Base-by-base conservation (phyloP, 1,140 invertebrate species). In the Ylistrum balloti region DNA sequence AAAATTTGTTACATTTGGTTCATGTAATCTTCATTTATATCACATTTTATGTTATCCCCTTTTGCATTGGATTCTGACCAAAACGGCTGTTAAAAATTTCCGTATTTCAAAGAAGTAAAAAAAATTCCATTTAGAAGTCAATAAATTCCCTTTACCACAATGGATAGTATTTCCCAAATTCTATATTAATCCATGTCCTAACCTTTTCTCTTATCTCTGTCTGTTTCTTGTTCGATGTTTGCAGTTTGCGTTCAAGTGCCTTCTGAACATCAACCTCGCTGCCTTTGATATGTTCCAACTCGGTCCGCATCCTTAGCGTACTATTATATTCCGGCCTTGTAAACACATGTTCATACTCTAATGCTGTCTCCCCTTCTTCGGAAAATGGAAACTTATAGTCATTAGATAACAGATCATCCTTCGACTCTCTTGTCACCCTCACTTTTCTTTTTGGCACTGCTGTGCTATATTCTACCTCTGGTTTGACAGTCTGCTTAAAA, bases 121-220 rank as follows among this genome's bases (percentile, higher is more conserved):
- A n/a, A n/a, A n/a, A n/a, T n/a, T n/a, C n/a, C n/a, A n/a, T n/a
- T n/a, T n/a, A n/a, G n/a, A n/a, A n/a, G n/a, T n/a, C n/a, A n/a
- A n/a, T n/a, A n/a, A n/a, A n/a, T n/a, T n/a, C n/a, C n/a, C n/a
- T n/a, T n/a, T n/a, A n/a, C n/a, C n/a, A n/a, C n/a, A n/a, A n/a
- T n/a, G n/a, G n/a, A n/a, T n/a, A n/a, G n/a, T n/a, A n/a, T n/a
- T n/a, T n/a, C n/a, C n/a, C n/a, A n/a, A n/a, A n/a, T n/a, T n/a
- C n/a, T n/a, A n/a, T n/a, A n/a, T n/a, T n/a, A n/a, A n/a, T n/a
- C n/a, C n/a, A n/a, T n/a, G n/a, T n/a, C n/a, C 74, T 87, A 74
- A 95, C 95, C 94, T 95, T 95, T 91, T 95, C 95, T 89, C 93
- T 94, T 11, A 95, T 93, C 48, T 95, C 93, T 32, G 93, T 91